These are phyloP conservation scores for Aspidoscelis tigris DNA, from an alignment of 2,113 vertebrate genomes.

Conservation along the genomic window DNA sequence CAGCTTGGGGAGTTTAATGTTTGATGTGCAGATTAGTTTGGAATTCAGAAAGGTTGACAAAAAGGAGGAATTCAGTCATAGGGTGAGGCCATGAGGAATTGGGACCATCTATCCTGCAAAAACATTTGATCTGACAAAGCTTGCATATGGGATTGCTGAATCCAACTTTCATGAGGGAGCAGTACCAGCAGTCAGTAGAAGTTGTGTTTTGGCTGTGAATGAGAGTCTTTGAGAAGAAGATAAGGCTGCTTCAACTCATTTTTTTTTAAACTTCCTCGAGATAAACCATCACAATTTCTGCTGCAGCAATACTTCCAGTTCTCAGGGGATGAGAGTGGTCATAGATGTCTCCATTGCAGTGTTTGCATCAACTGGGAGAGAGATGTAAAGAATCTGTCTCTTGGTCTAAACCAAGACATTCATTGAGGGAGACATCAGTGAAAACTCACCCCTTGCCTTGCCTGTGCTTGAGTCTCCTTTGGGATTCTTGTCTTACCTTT, in stretches of 20 bases:
- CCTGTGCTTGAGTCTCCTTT: conserved; percentile 2
- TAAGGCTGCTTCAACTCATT: not conserved
- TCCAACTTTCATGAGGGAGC: too few species aligned
- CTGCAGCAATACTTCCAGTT: not conserved
- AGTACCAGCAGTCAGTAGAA: too few species aligned
- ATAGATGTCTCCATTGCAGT: not conserved
- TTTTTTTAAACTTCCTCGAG: not conserved
- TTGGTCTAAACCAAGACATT: conserved; percentile 5
- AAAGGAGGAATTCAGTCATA: too few species aligned
- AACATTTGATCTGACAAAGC: too few species aligned
- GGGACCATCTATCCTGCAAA: too few species aligned
- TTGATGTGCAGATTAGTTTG: too few species aligned
- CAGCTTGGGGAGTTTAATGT: too few species aligned
- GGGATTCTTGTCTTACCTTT: not conserved
- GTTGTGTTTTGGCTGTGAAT: too few species aligned
- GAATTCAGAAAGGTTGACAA: too few species aligned
- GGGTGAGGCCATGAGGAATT: too few species aligned
- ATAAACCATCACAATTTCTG: not conserved
- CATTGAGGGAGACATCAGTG: conserved; percentile 10
- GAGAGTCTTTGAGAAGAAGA: too few species aligned
- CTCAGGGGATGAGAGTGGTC: not conserved
- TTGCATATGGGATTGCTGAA: too few species aligned
- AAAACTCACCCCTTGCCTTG: conserved; percentile 3
- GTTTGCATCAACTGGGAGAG: not conserved
- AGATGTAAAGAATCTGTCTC: not conserved